Evolutionary conservation across 2,797 vertebrate species (phyloP), one percentile per base, ranked within the genome.

Genomic region (Crypturellus tataupa): DNA sequence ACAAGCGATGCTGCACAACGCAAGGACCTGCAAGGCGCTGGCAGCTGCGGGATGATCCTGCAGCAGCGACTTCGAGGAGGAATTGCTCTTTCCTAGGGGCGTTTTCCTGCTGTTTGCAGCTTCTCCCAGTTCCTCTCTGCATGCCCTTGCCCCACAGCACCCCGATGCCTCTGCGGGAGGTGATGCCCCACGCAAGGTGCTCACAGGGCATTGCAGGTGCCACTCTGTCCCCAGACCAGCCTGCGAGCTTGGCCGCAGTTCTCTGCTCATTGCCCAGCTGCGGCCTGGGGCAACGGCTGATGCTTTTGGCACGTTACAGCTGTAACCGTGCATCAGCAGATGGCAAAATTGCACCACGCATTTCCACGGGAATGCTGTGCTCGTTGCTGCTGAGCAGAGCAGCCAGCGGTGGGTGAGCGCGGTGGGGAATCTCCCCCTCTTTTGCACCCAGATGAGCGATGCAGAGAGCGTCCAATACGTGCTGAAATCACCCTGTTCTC

Each of bases 21-120:
- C 46, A 46, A 19, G 44, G 17, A 18, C 18, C 44, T 46, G 0
- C 67, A 2, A 2, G 10, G 46, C 18, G 5, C 9, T 1, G 0
- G 40, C 4, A 2, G 13, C 2, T 23, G 9, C 0, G 1, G 39
- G 42, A 0, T 3, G 16, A 44, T 51, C n/a, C 16, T 6, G 11
- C 37, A 44, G 87, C 47, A 5, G 47, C 42, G 23, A 58, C 4
- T 53, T n/a, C 12, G 0, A 12, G 64, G 23, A 27, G 47, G 11
- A 40, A 12, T 77, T 60, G 25, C 35, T 6, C 31, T 35, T 11
- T 33, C 16, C 0, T 3, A 23, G 47, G 23, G 70, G 40, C 21
- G 3, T 17, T 42, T 58, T 56, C 44, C 68, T 85, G 31, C 23
- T 0, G 1, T 31, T 17, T 4, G 1, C 12, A 16, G 23, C 19